Conservation (phyloP, 2,113 vertebrate species). For the Chauna torquata region DNA sequence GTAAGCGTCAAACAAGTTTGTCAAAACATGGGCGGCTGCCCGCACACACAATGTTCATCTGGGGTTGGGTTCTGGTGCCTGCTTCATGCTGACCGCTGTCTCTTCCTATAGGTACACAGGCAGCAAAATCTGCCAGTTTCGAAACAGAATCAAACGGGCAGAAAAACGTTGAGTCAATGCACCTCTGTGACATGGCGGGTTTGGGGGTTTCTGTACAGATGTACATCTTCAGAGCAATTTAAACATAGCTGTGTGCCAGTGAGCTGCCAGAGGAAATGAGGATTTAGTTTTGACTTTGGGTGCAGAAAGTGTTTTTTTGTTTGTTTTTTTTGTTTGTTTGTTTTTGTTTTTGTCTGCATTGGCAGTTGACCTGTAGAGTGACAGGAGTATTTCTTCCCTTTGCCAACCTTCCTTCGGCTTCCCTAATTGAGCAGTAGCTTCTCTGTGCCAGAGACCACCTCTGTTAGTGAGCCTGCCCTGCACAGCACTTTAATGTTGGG, state of each 20-base stretch:
- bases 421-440: neutral
- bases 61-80: neutral
- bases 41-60: neutral
- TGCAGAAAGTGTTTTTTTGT: neutral
- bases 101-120: neutral
- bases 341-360: neutral
- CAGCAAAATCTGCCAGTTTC: neutral
- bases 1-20: neutral
- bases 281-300: neutral
- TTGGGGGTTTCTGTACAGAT: neutral
- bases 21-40: neutral
- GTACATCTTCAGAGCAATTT: neutral
- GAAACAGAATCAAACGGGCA: neutral
- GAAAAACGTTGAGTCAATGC: neutral
- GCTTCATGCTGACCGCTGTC: neutral
- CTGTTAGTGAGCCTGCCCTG: neutral
- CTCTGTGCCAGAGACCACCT: neutral
- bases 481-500: fast-evolving
- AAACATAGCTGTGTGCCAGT: neutral
- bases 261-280: neutral
- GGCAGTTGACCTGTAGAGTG: neutral
- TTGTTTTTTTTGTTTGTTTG: neutral
- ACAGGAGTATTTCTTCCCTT: neutral
- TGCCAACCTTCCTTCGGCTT: neutral
- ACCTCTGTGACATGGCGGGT: neutral